Percentiles rank a stretch among this genome's conserved stretches.
These are phyloP conservation scores for Campylorhamphus procurvoides DNA, from an alignment of 2,113 vertebrate species.

Conservation along the genomic window DNA sequence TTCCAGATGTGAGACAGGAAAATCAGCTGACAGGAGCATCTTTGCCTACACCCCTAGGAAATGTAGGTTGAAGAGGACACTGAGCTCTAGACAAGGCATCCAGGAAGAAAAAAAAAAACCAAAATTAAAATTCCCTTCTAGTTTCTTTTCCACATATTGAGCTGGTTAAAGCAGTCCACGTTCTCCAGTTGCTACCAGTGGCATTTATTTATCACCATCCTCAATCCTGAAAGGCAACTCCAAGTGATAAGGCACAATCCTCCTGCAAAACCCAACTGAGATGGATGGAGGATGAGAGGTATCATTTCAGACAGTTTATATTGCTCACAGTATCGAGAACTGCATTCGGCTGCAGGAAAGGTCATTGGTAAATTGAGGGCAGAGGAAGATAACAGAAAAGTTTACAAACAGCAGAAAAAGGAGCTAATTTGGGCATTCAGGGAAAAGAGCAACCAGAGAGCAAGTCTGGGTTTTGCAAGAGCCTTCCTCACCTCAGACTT, in stretches of 20 bases:
- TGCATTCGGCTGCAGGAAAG: slow-evolving; percentile 1
- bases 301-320: background rate
- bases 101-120: accelerated
- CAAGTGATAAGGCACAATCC: background rate
- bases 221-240: slow-evolving; percentile 7
- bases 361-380: slow-evolving; percentile 3
- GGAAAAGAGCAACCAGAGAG: background rate
- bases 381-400: background rate
- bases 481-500: background rate
- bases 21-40: background rate
- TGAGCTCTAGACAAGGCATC: background rate
- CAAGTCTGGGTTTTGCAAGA: background rate
- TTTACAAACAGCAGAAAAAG: background rate
- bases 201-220: background rate
- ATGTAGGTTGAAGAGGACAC: accelerated
- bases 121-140: background rate
- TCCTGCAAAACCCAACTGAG: background rate
- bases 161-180: background rate
- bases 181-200: background rate
- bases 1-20: background rate
- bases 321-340: background rate
- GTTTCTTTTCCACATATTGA: background rate
- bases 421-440: background rate
- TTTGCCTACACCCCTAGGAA: background rate
- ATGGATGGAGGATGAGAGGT: background rate